Conservation (phyloP, 2,797 vertebrate species). For the Lagodon rhomboides region DNA sequence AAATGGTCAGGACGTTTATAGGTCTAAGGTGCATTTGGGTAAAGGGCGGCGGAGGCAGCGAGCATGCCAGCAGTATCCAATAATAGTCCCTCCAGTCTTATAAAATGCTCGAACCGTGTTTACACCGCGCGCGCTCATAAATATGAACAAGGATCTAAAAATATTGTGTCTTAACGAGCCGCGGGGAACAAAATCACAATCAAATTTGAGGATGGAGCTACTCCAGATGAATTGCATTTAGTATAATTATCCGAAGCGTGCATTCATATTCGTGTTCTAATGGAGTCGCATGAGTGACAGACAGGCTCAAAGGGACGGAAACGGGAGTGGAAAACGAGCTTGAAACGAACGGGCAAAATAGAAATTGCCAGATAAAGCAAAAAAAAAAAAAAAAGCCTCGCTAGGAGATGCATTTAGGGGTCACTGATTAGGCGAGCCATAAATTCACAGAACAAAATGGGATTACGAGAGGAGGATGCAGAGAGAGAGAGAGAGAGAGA, state of each 20-base stretch:
- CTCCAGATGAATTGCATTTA: constrained; percentile 6
- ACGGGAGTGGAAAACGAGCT: background rate
- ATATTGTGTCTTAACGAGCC: background rate
- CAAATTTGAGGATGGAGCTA: background rate
- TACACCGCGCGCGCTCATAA: background rate
- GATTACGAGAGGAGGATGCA: background rate
- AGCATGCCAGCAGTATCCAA: background rate
- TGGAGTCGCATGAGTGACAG: constrained; percentile 2
- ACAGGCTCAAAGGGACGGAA: background rate
- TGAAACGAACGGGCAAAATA: background rate
- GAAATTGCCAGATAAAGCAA: background rate
- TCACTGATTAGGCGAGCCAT: constrained; percentile 22
- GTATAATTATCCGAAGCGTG: background rate
- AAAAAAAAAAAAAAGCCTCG: background rate
- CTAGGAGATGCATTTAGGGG: background rate
- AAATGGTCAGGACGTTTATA: constrained; percentile 22
- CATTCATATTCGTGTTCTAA: background rate
- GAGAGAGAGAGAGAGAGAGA: background rate
- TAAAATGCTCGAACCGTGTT: background rate
- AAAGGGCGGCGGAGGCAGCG: background rate
- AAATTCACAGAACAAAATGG: constrained; percentile 7
- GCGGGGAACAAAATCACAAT: background rate
- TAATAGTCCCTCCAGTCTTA: background rate
- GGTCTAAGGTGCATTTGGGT: background rate
- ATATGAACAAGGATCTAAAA: constrained; percentile 1